Percentiles rank a stretch among this genome's conserved stretches.
Evolutionary conservation across 1,140 invertebrate genomes (phyloP).

Genomic region (Sinella curviseta): DNA sequence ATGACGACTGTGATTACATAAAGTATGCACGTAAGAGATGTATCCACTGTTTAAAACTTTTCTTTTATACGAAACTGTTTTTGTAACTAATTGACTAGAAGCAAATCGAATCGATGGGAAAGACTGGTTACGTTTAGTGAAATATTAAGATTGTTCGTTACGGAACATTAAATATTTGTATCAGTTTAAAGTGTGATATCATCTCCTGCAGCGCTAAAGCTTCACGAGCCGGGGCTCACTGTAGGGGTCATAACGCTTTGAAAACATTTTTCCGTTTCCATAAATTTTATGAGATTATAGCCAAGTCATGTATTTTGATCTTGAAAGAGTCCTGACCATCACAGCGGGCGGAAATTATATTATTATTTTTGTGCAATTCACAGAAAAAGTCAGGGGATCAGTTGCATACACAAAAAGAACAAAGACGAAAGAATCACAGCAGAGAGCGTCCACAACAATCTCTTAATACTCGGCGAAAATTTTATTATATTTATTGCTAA

Average conservation of each 20-base stretch:
- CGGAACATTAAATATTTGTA: slow-evolving; percentile 14
- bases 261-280: slow-evolving; percentile 11
- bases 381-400: too few species aligned
- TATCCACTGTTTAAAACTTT: too few species aligned
- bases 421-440: too few species aligned
- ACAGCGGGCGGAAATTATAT: slow-evolving; percentile 1
- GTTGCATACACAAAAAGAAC: background rate
- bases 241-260: slow-evolving; percentile 9
- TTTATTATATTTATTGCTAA: too few species aligned
- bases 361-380: background rate
- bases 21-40: too few species aligned
- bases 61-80: background rate
- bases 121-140: background rate
- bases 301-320: background rate
- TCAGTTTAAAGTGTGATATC: background rate
- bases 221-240: background rate
- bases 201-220: background rate
- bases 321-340: background rate
- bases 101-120: slow-evolving; percentile 12
- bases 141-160: background rate
- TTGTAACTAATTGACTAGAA: background rate
- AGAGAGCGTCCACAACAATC: too few species aligned
- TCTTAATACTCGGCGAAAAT: too few species aligned
- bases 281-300: background rate
- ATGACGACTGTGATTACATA: too few species aligned